Conservation (phyloP, 2,888 invertebrate species). For the Pocota personata region DNA sequence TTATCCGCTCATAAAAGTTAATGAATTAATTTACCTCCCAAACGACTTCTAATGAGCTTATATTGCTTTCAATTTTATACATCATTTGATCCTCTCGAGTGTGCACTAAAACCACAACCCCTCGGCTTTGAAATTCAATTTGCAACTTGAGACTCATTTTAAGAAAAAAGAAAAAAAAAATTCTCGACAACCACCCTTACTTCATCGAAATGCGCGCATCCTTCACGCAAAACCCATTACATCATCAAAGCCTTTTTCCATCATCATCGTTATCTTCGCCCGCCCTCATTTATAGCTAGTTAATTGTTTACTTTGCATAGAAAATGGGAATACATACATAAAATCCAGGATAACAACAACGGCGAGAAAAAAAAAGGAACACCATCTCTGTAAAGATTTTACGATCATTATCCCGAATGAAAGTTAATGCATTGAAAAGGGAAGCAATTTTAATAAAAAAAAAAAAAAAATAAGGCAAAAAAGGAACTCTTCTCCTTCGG, state of each 20-base stretch:
- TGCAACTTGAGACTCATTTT: constrained; percentile 19
- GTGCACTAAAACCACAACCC: constrained; percentile 6
- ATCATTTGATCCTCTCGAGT: constrained; percentile 21
- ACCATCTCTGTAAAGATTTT: constrained; percentile 31
- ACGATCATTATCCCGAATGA: constrained; percentile 45
- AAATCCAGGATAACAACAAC: not conserved
- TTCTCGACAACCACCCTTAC: not conserved
- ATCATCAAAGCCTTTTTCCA: constrained; percentile 42
- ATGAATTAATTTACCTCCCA: constrained; percentile 35
- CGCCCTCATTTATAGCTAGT: constrained; percentile 27
- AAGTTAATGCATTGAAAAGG: constrained; percentile 52
- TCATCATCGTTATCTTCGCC: not conserved
- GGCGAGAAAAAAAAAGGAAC: not conserved
- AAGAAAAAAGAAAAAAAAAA: not conserved
- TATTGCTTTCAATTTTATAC: constrained; percentile 42
- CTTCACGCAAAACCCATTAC: constrained; percentile 34
- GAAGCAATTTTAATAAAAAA: constrained; percentile 29
- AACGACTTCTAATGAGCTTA: constrained; percentile 31
- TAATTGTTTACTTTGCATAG: constrained; percentile 41
- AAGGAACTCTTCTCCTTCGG: not conserved
- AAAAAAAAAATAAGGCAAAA: not conserved
- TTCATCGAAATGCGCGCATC: not conserved
- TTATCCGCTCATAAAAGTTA: constrained; percentile 33
- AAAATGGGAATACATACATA: constrained; percentile 14
- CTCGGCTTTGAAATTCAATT: constrained; percentile 19